phyloP scores from a whole-genome alignment of 2,888 invertebrate species.

The Lepas anatifera region DNA sequence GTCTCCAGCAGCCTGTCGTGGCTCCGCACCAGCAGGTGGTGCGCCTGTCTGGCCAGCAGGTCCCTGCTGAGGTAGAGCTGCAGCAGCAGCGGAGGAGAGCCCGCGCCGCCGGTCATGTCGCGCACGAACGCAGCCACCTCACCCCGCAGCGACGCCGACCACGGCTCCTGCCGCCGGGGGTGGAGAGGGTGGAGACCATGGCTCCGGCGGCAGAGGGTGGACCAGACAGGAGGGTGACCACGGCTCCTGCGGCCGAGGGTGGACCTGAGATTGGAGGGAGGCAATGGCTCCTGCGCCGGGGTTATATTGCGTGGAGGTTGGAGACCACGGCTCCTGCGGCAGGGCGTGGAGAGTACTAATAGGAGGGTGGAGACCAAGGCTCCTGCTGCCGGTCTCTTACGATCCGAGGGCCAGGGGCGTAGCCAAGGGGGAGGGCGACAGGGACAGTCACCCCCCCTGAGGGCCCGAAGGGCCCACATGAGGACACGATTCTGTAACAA shows the following conservation, averaged over 20 bases:
- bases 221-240: not conserved
- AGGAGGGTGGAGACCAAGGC: no score
- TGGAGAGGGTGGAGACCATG: not conserved
- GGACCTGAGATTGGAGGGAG: no score
- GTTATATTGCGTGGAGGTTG: no score
- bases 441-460: no score
- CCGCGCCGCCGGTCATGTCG: slow-evolving; percentile 15
- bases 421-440: no score
- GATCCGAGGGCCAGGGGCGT: no score
- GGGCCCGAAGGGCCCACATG: no score
- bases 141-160: not conserved
- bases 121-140: slow-evolving; percentile 1
- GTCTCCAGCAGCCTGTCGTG: slow-evolving; percentile 5
- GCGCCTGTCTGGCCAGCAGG: not conserved
- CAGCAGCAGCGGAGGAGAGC: slow-evolving; percentile 16
- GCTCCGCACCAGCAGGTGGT: slow-evolving; percentile 10
- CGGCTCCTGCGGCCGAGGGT: slow-evolving; percentile 16
- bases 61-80: slow-evolving; percentile 11
- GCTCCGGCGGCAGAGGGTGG: slow-evolving; percentile 16
- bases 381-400: no score
- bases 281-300: no score
- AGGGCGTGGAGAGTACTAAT: no score
- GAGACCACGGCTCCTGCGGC: no score
- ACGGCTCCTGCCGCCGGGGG: not conserved
- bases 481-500: no score